Base-by-base conservation (phyloP, 1,140 invertebrate genomes). In the Drosophila teissieri region DNA sequence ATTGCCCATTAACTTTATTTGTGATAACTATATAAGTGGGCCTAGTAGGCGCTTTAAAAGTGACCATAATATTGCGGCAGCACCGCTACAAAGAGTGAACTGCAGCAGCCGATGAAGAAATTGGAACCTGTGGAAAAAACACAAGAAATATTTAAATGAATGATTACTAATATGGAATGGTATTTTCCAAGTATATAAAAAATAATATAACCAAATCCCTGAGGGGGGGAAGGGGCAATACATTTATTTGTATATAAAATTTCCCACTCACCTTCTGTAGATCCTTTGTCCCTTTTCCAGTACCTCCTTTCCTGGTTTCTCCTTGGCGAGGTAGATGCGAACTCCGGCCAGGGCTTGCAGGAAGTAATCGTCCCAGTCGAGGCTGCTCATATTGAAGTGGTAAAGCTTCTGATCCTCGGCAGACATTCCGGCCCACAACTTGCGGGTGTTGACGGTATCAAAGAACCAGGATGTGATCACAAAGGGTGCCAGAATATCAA, bases 401-500 rank as follows among this genome's bases (percentile, higher is more conserved):
- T 96, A 97, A 0, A 95, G 82, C 5, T 92, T 83, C 57, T 93
- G 92, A 80, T 97, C 97, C 34, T 93, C 88, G 0, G 78, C 69
- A 0, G 94, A 93, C 44, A 98, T 0, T 91, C 70, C 10, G 31
- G 31, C 31, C 92, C 95, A 94, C 56, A 98, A 89, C 5, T 83
- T 83, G 36, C 94, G 91, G 0, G 94, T 92, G 78, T 97, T 97
- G 0, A 93, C 85, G 68, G 95, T 95, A 7, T 93, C 83, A 78
- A 97, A 97, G 17, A 93, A 92, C 95, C 96, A 97, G 60, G 95
- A 92, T 19, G 94, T 91, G 0, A 93, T 92, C 2, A 94, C 94
- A 85, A 97, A 97, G 69, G 95, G 97, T 8, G 94, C 93, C 19
- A 97, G 91, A 1, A 95, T 94, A 4, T 93, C 92, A 4, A 95